These are phyloP conservation scores for Microctonus brassicae DNA, from an alignment of 2,888 invertebrate genomes.

Conservation along the genomic window DNA sequence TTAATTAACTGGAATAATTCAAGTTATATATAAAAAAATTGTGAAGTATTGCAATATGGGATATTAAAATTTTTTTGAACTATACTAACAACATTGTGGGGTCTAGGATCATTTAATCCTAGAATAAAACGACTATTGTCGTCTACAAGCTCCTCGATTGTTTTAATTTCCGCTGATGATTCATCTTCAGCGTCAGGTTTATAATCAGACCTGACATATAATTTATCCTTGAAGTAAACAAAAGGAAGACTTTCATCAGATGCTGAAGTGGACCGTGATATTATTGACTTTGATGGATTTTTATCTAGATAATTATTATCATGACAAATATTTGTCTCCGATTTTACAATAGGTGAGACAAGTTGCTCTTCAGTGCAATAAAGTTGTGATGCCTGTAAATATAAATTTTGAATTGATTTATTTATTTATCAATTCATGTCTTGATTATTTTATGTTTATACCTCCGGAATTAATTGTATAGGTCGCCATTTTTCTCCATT, in stretches of 20 bases:
- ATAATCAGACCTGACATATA: slow-evolving; percentile 43
- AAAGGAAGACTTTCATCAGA: slow-evolving; percentile 43
- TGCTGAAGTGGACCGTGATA: slow-evolving; percentile 29
- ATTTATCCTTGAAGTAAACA: slow-evolving; percentile 40
- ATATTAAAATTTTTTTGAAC: not conserved
- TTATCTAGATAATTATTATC: slow-evolving; percentile 36
- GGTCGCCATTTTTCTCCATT: slow-evolving; percentile 47
- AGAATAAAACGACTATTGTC: slow-evolving; percentile 43
- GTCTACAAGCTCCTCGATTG: slow-evolving; percentile 41
- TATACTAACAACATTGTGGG: not conserved
- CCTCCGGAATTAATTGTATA: slow-evolving; percentile 38
- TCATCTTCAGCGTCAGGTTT: slow-evolving; percentile 12
- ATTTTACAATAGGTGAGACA: slow-evolving; percentile 26
- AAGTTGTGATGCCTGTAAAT: slow-evolving; percentile 30
- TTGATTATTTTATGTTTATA: slow-evolving; percentile 20
- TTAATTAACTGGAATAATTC: not conserved
- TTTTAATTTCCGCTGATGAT: slow-evolving; percentile 32
- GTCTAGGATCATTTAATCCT: slow-evolving; percentile 13
- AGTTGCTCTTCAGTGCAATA: slow-evolving; percentile 34
- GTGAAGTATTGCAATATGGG: too few species aligned
- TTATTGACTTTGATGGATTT: slow-evolving; percentile 25
- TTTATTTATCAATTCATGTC: too few species aligned
- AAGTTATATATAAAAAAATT: too few species aligned
- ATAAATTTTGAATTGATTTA: not conserved
- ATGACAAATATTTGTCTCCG: slow-evolving; percentile 37